These are phyloP conservation scores for Okamejei kenojei DNA, from an alignment of 2,797 vertebrate species.

Conservation along the genomic window DNA sequence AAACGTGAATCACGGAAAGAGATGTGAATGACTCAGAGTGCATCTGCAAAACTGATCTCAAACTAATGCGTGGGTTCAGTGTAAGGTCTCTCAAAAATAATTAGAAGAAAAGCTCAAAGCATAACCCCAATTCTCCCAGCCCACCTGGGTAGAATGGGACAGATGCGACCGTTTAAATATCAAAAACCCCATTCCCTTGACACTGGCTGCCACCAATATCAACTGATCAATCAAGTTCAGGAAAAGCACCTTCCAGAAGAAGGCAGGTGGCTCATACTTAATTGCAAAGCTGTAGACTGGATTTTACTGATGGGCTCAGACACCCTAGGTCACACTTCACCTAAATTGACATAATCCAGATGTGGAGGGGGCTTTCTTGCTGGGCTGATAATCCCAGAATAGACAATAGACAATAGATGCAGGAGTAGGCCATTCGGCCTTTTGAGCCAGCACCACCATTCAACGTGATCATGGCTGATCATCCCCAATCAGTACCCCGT, in stretches of 20 bases:
- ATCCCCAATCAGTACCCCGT: too few relatives aligned
- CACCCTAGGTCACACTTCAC: too few relatives aligned
- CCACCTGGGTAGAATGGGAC: too few relatives aligned
- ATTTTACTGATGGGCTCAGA: neutral
- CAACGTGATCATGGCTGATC: too few relatives aligned
- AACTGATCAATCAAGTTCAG: neutral
- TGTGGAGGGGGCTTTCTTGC: too few relatives aligned
- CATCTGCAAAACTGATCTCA: neutral
- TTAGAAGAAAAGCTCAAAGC: neutral
- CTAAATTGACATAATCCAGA: too few relatives aligned
- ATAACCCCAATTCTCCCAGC: neutral
- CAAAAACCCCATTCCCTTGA: too few relatives aligned
- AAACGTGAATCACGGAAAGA: neutral
- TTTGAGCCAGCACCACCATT: too few relatives aligned
- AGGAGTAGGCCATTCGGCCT: too few relatives aligned
- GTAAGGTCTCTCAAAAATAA: neutral
- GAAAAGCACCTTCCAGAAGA: neutral
- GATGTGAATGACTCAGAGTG: neutral
- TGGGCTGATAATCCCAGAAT: too few relatives aligned
- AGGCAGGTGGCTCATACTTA: neutral
- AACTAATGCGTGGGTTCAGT: neutral
- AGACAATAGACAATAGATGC: too few relatives aligned
- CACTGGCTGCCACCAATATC: neutral
- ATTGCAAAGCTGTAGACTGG: neutral
- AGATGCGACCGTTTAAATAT: too few relatives aligned